These are phyloP conservation scores for Carassius carassius DNA, from an alignment of 2,113 vertebrate species.

Conservation along the genomic window DNA sequence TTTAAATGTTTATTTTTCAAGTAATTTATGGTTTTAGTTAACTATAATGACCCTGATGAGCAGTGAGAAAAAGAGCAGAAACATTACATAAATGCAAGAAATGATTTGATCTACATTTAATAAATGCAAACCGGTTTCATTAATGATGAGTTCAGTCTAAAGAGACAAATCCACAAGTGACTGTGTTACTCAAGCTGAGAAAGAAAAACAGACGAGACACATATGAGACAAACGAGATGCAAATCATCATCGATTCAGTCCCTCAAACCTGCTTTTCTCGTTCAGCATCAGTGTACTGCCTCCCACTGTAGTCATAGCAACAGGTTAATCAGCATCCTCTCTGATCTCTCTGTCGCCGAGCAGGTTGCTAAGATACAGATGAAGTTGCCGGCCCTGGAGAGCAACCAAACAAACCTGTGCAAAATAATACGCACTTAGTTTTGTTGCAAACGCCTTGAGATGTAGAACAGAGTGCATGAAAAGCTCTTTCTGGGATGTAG, in stretches of 20 bases:
- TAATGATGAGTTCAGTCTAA: too few species aligned
- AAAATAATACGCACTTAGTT: slow-evolving; percentile 35
- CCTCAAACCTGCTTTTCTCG: neutral
- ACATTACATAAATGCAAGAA: neutral
- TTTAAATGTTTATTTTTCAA: too few species aligned
- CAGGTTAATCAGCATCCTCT: slow-evolving; percentile 81
- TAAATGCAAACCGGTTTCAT: neutral
- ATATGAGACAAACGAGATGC: neutral
- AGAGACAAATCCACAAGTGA: neutral
- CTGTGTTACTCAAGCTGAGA: neutral
- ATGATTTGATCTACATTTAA: neutral
- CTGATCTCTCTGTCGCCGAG: slow-evolving; percentile 70
- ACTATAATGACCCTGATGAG: too few species aligned
- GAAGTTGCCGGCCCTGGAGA: slow-evolving; percentile 61
- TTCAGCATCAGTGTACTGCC: slow-evolving; percentile 63
- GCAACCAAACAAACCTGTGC: slow-evolving; percentile 67
- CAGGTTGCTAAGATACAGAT: slow-evolving; percentile 80
- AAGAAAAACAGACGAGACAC: neutral
- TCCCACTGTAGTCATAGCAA: slow-evolving; percentile 79
- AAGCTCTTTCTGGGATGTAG: neutral
- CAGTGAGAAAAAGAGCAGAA: neutral
- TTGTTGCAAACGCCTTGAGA: neutral
- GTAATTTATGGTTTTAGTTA: too few species aligned
- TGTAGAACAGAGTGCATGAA: neutral
- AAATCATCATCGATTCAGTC: neutral